These are phyloP conservation scores for Fragum fragum DNA, from an alignment of 2,888 invertebrate genomes.

Conservation along the genomic window DNA sequence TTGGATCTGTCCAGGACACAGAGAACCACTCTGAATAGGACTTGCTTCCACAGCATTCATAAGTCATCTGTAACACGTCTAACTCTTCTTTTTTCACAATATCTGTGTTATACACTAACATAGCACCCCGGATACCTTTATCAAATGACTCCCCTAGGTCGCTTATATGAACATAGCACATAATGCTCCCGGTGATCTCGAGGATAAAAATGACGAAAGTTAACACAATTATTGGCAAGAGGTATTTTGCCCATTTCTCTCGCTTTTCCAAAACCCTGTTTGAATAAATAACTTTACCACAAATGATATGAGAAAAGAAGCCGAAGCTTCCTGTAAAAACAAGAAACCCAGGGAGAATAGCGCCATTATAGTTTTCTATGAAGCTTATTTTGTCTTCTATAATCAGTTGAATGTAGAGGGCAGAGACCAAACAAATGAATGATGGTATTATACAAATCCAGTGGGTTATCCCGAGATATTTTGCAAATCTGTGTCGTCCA, in stretches of 20 bases:
- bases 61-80: conserved; percentile 81
- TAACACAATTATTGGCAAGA: conserved; percentile 57
- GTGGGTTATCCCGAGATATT: conserved; percentile 60
- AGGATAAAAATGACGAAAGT: conserved; percentile 63
- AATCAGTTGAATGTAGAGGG: conserved; percentile 68
- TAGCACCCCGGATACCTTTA: conserved; percentile 72
- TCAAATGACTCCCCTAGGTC: conserved; percentile 70
- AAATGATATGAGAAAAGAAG: conserved; percentile 60
- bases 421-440: conserved; percentile 65
- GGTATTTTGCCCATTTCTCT: conserved; percentile 57
- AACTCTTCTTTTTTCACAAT: conserved; percentile 75
- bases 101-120: conserved; percentile 77
- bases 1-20: conserved; percentile 76
- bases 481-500: conserved; percentile 56
- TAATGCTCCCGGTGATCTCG: conserved; percentile 65
- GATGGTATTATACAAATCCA: conserved; percentile 69
- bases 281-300: conserved; percentile 65
- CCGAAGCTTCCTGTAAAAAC: conserved; percentile 69
- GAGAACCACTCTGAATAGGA: conserved; percentile 83
- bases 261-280: conserved; percentile 61
- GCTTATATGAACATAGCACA: conserved; percentile 70
- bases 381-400: conserved; percentile 72
- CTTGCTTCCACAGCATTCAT: conserved; percentile 82
- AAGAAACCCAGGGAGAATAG: conserved; percentile 70
- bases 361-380: conserved; percentile 73